Evolutionary conservation across 2,888 invertebrate genomes (phyloP).

Genomic region (Drosophila austrosaltans): DNA sequence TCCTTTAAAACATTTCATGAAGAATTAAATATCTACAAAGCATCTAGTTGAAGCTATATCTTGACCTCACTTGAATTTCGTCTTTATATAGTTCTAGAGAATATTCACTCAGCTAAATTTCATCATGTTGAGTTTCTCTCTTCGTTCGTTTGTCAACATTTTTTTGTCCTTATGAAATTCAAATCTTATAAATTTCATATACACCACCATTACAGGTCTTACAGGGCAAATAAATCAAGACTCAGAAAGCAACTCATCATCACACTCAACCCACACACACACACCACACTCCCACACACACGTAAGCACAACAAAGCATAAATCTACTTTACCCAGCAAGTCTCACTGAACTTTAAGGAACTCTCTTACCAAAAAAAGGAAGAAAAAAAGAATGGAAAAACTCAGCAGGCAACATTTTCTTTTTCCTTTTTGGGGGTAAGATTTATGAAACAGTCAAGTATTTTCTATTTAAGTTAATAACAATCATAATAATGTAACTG

Average conservation of each 20-base stretch:
- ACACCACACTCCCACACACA: background rate
- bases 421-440: slow-evolving; percentile 39
- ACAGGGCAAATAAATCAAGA: background rate
- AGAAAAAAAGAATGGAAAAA: background rate
- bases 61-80: too few relatives aligned
- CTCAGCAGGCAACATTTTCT: too few relatives aligned
- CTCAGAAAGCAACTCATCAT: slow-evolving; percentile 1
- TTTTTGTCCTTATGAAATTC: background rate
- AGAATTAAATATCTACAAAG: too few relatives aligned
- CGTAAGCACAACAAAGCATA: slow-evolving; percentile 51
- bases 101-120: background rate
- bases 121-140: background rate
- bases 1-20: too few relatives aligned
- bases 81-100: background rate
- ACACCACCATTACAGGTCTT: background rate
- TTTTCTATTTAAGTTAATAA: slow-evolving; percentile 81
- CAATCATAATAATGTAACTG: slow-evolving; percentile 81
- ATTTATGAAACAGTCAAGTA: slow-evolving; percentile 79
- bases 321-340: slow-evolving; percentile 69
- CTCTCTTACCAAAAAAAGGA: slow-evolving; percentile 15
- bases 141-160: background rate
- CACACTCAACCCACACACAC: background rate
- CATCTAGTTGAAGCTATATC: too few relatives aligned
- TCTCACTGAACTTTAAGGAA: slow-evolving; percentile 32
- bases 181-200: background rate